Percentiles rank a stretch among this genome's conserved stretches.
Evolutionary conservation across 1,140 invertebrate species (phyloP).

Genomic region (Drosophila rufa): DNA sequence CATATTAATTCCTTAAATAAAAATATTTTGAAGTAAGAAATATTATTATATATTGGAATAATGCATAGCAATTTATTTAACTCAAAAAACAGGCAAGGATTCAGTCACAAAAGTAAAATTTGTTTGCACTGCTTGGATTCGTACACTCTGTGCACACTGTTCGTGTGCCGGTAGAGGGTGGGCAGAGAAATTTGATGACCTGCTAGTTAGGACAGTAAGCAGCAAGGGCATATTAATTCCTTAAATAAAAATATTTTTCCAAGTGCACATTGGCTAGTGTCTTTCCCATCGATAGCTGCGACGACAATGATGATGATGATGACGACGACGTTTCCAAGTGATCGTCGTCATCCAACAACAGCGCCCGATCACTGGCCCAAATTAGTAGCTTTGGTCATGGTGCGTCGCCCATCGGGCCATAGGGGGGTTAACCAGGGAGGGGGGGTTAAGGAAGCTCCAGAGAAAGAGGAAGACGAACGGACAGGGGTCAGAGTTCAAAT

Average conservation of each 20-base stretch:
- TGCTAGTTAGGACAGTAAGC: no score
- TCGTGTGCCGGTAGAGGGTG: no score
- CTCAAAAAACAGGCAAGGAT: no score
- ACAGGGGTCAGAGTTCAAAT: slow-evolving; percentile 80
- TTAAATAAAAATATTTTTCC: background rate
- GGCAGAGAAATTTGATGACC: no score
- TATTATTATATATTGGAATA: no score
- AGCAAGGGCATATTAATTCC: no score
- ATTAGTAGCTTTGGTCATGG: slow-evolving; percentile 72
- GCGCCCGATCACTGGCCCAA: slow-evolving; percentile 65
- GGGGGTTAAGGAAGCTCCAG: slow-evolving; percentile 5
- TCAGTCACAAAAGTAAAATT: no score
- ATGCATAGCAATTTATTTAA: no score
- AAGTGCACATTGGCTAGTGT: slow-evolving; percentile 26
- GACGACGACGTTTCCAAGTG: slow-evolving; percentile 45
- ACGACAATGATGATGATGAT: slow-evolving; percentile 9
- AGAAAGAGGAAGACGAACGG: slow-evolving; percentile 40
- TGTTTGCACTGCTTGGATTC: no score
- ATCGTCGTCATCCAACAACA: slow-evolving; percentile 29
- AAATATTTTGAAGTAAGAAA: no score
- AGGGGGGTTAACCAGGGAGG: slow-evolving; percentile 15
- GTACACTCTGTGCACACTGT: no score
- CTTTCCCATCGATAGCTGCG: slow-evolving; percentile 42
- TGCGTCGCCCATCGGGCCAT: slow-evolving; percentile 60
- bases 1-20: no score